Evolutionary conservation across 2,113 vertebrate species (phyloP), one percentile per base, ranked within the genome.

Genomic region (Cygnus buccinator): DNA sequence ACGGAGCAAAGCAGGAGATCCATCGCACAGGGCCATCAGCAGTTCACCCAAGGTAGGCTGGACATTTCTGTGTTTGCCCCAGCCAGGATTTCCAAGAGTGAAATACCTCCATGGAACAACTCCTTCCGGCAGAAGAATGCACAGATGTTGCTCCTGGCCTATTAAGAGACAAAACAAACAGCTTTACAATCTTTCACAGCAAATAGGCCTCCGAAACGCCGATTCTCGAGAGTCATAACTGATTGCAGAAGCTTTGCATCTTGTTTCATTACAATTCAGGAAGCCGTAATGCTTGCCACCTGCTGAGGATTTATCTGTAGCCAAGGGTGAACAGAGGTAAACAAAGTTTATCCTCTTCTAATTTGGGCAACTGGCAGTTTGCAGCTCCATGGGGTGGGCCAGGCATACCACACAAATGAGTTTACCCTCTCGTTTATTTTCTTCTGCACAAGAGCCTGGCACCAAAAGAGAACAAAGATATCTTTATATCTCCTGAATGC

Each of bases 401-500:
- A 54, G 66, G n/a, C 77, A 68, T 50, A 68, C 55, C 66, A 44
- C 89, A 70, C 19, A 52, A 84, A 28, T 48, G 68, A 80, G 20
- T 87, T 84, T 75, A 80, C 84, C 26, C 10, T 9, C 65, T 81
- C n/a, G 9, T 68, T 73, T 73, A 31, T 68, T 63, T 44, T 73
- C 70, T 85, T 29, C 81, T 0, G 0, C 2, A 0, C 14, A 23
- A 31, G 8, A 57, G 10, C n/a, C 33, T 10, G 0, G 0, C 0
- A 6, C 59, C 73, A 37, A 37, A 68, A 57, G 66, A 35, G 81
- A 82, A 44, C 41, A 77, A 63, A 70, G 18, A 14, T 59, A 13
- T 43, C 43, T 68, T 58, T 55, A 14, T 77, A 1, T 0, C 23
- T 83, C 67, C 17, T 12, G 1, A 33, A 65, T 43, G 37, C 44